Conservation (phyloP, 1,140 invertebrate genomes). For the Euura saliciscinereae region DNA sequence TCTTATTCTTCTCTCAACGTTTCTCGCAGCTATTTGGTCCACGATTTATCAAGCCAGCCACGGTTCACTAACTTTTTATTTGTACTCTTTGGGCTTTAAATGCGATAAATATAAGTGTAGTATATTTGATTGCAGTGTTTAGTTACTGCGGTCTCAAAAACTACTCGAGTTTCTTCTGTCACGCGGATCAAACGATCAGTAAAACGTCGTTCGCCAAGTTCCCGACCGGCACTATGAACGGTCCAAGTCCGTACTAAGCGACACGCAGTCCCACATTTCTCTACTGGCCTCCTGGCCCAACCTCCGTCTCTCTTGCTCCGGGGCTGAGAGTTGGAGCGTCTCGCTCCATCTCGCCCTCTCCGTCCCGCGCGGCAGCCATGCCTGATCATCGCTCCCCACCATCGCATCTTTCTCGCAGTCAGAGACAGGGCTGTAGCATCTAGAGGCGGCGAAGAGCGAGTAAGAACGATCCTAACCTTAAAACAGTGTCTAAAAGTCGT, state of each 20-base stretch:
- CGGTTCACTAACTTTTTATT: too few species aligned
- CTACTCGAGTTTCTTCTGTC: too few species aligned
- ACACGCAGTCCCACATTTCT: constrained; percentile 56
- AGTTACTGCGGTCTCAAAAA: too few species aligned
- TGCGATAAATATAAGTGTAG: too few species aligned
- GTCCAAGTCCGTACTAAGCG: constrained; percentile 56
- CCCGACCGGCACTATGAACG: constrained; percentile 50
- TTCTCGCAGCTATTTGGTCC: too few species aligned
- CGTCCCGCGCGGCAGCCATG: neutral
- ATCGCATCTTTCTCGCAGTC: neutral
- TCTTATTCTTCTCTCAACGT: too few species aligned
- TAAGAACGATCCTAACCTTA: too few species aligned
- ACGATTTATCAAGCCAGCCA: too few species aligned
- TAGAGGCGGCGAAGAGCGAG: too few species aligned
- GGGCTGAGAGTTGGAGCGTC: constrained; percentile 54
- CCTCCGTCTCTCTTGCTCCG: constrained; percentile 28
- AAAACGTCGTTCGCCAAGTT: constrained; percentile 22
- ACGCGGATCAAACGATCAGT: neutral
- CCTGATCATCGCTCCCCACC: neutral
- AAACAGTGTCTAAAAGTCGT: too few species aligned
- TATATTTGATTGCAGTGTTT: too few species aligned
- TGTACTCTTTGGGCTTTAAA: too few species aligned
- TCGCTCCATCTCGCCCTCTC: constrained; percentile 15
- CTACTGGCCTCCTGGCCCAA: constrained; percentile 41
- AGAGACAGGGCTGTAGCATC: neutral